These are phyloP conservation scores for Danionella dracula DNA, from an alignment of 2,797 vertebrate species.

Conservation along the genomic window DNA sequence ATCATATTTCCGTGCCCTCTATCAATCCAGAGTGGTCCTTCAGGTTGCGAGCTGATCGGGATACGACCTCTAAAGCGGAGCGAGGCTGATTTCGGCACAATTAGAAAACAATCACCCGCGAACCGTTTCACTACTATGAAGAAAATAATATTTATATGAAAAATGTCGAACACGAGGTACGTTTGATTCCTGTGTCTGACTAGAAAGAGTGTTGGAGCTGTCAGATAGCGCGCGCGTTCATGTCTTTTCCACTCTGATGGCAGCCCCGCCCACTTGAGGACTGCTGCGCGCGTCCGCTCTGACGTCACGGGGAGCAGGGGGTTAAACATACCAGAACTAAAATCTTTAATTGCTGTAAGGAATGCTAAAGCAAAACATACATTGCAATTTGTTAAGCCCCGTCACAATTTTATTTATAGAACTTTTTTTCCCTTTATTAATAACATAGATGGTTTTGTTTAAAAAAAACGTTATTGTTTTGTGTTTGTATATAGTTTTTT, in stretches of 20 bases:
- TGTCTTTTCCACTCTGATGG: slow-evolving; percentile 40
- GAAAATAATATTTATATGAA: too few species aligned
- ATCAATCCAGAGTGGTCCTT: neutral
- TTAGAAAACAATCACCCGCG: neutral
- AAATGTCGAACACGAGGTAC: neutral
- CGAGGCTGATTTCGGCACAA: neutral
- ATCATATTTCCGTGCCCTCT: neutral
- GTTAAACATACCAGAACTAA: neutral
- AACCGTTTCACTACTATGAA: neutral
- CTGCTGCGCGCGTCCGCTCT: neutral
- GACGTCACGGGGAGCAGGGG: neutral
- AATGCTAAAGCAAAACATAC: too few species aligned
- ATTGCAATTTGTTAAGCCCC: too few species aligned
- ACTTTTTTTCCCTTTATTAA: too few species aligned
- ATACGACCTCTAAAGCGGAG: slow-evolving; percentile 8
- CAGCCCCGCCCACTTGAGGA: slow-evolving; percentile 47
- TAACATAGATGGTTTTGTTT: too few species aligned
- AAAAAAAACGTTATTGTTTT: too few species aligned
- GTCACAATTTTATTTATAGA: too few species aligned
- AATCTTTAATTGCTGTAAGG: too few species aligned
- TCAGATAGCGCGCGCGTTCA: slow-evolving; percentile 9
- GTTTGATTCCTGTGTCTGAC: neutral
- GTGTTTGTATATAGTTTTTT: too few species aligned
- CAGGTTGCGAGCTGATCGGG: neutral
- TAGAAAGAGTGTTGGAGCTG: neutral